Evolutionary conservation across 2,797 vertebrate species (phyloP), one percentile per base, ranked within the genome.

Genomic region (Aselliscus stoliczkanus): DNA sequence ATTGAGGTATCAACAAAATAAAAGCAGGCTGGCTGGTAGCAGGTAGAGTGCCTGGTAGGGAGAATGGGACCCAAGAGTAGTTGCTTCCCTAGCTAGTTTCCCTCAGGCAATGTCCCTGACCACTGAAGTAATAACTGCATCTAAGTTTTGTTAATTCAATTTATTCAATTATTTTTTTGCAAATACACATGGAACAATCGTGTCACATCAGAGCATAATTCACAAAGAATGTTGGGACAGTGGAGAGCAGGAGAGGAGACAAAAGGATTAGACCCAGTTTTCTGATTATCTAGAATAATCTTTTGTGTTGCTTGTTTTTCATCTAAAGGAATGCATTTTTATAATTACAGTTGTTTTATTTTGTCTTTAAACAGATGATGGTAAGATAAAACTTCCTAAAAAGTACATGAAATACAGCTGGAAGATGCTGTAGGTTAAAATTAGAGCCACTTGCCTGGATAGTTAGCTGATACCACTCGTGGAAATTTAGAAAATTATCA

Each of bases 401-500:
- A 83, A 56, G 21, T 67, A 20, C 14, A 29, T 17, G 25, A 39
- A 44, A 70, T 58, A 42, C 27, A 7, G 29, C 5, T 75, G 27
- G 77, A 83, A 31, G 42, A 54, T 25, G 23, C 18, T 90, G 62
- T 86, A 67, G 77, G 9, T 79, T 73, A 79, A 86, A 92, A 73
- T 89, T 54, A 77, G 42, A 86, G 3, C 39, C 54, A 47, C 7
- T 18, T 50, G 69, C 18, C 81, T 83, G 10, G 42, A 44, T 0
- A n/a, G 37, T 21, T 62, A 44, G 17, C 17, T 42, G 44, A 47
- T 23, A 52, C 1, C 21, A 34, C 37, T 89, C 13, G 14, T 4
- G 11, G 79, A 54, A 69, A 31, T 0, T 18, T 72, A 83, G 76
- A 75, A 56, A 44, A 50, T 1, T 0, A 20, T 29, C 39, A 60